These are phyloP conservation scores for Drosophila flavopinicola DNA, from an alignment of 2,888 invertebrate genomes.

Conservation along the genomic window DNA sequence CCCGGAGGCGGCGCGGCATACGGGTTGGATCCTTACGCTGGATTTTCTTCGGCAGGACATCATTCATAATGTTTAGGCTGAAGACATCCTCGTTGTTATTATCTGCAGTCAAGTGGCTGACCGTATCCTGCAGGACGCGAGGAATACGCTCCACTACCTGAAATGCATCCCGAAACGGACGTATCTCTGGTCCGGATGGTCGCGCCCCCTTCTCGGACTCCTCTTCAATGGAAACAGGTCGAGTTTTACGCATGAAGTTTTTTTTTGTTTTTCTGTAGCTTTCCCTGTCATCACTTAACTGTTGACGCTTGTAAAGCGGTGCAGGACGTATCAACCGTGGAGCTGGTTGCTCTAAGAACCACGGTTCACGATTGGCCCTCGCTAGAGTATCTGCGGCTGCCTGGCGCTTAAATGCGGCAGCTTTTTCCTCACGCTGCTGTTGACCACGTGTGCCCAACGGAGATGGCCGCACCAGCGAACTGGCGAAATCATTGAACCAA, in stretches of 20 bases:
- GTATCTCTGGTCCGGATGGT: conserved; percentile 48
- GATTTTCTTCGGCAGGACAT: conserved; percentile 42
- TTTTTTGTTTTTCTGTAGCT: conserved; percentile 33
- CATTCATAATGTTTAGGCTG: conserved; percentile 67
- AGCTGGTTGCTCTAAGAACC: conserved; percentile 59
- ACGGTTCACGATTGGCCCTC: conserved; percentile 41
- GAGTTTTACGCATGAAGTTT: conserved; percentile 10
- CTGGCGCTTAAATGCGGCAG: conserved; percentile 38
- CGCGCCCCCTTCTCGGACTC: conserved; percentile 4
- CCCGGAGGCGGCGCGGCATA: conserved; percentile 22
- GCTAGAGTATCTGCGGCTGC: not conserved
- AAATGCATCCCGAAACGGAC: conserved; percentile 63
- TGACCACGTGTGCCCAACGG: conserved; percentile 62
- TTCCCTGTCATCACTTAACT: conserved; percentile 7
- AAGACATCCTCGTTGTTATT: conserved; percentile 58
- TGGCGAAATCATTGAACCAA: conserved; percentile 81
- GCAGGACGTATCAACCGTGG: conserved; percentile 62
- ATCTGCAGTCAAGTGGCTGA: conserved; percentile 59
- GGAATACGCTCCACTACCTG: conserved; percentile 69
- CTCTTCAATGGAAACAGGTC: conserved; percentile 29
- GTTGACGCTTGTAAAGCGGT: conserved; percentile 41
- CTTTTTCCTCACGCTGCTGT: conserved; percentile 34
- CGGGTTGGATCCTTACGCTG: conserved; percentile 21
- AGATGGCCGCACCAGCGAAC: conserved; percentile 78
- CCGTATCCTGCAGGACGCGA: conserved; percentile 67